phyloP scores from a whole-genome alignment of 2,888 invertebrate species.

The Nephrocerus scutellatus region DNA sequence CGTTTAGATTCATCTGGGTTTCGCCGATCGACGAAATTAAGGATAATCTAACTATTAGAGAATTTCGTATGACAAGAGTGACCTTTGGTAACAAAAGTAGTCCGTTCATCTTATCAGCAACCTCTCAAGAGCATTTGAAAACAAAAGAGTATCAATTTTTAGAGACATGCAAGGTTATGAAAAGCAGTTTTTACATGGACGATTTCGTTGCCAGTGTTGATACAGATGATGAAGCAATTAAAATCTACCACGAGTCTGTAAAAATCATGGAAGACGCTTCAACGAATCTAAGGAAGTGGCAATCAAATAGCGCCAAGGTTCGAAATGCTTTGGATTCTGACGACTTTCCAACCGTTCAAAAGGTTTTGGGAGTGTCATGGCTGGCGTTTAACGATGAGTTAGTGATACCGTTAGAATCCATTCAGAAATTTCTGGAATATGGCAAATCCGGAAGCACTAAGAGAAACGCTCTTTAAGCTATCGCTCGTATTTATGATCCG shows the following conservation, averaged over 20 bases:
- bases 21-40: background rate
- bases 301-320: conserved; percentile 1
- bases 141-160: background rate
- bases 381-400: too few species aligned
- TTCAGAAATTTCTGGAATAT: background rate
- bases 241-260: too few species aligned
- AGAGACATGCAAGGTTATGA: conserved; percentile 1
- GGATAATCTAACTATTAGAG: too few species aligned
- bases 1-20: background rate
- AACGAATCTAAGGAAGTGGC: conserved; percentile 7
- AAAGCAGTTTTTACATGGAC: conserved; percentile 3
- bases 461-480: too few species aligned
- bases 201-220: conserved; percentile 2
- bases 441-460: background rate
- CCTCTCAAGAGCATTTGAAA: background rate
- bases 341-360: conserved; percentile 1
- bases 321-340: conserved; percentile 1
- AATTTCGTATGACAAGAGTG: too few species aligned
- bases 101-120: too few species aligned
- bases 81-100: too few species aligned
- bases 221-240: too few species aligned
- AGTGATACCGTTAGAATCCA: background rate
- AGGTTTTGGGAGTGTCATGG: conserved; percentile 11
- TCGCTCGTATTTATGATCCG: too few species aligned
- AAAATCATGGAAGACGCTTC: conserved; percentile 1